Evolutionary conservation across 2,113 vertebrate species (phyloP), one percentile per base, ranked within the genome.

Genomic region (Periophthalmodon schlosseri): DNA sequence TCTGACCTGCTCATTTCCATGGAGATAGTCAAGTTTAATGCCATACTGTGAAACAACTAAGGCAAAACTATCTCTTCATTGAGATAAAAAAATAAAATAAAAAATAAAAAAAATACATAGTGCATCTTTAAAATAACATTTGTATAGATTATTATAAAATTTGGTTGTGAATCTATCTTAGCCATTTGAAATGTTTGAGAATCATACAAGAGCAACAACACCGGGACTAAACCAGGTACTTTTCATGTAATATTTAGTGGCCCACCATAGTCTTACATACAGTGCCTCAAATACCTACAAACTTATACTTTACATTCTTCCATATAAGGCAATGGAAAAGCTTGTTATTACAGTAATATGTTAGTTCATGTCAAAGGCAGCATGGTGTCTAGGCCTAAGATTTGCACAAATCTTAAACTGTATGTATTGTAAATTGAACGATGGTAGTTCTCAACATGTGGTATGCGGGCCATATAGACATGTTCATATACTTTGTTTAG

Each of bases 291-390:
- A 34, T 8, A 34, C 60, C 60, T 34, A 28, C 14, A 34, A 63
- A 63, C 60, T 28, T 60, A 13, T 28, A 11, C n/a, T 9, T 8
- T 20, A 64, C 61, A 64, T 64, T 39, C 34, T 65, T 16, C 9
- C 63, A 65, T n/a, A 12, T 60, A 65, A 65, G 34, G 63, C 63
- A 11, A 65, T 65, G 63, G 20, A 64, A n/a, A 65, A 11, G 33
- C 9, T n/a, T 34, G 28, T 5, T 65, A 0, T 44, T 44, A 44
- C 39, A 44, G 39, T 44, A 44, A 44, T 44, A 44, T 44, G 39
- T 44, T 44, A 65, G 28, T 34, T 64, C 28, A 39, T 34, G 10
- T 39, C 33, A 65, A 65, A 65, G 63, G 63, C 63, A 65, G 34
- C 63, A 21, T 39, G 34, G 63, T 65, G 63, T 44, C 6, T 10